Conservation (phyloP, 2,113 vertebrate species). For the Mirounga angustirostris region DNA sequence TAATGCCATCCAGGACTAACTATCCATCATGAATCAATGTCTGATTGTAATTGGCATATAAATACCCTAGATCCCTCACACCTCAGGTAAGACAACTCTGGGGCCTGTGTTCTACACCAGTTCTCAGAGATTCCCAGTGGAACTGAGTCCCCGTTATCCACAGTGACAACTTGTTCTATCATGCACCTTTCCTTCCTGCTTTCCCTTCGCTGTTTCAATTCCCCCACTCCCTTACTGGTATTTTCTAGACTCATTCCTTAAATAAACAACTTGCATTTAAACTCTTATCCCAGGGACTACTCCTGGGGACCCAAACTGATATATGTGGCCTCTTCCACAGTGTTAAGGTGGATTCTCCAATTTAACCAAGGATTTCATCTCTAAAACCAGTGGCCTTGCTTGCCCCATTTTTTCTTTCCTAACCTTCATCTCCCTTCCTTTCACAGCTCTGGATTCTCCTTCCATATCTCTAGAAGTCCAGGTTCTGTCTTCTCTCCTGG, state of each 20-base stretch:
- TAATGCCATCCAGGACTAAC: background rate
- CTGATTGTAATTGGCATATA: background rate
- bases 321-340: background rate
- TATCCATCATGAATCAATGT: background rate
- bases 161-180: background rate
- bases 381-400: background rate
- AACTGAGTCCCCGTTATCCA: background rate
- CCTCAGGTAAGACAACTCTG: background rate
- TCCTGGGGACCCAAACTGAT: background rate
- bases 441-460: background rate
- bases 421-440: background rate
- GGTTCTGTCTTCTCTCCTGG: background rate
- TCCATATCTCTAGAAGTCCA: background rate
- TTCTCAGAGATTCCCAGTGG: background rate
- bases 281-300: background rate
- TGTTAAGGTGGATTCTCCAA: background rate
- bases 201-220: background rate
- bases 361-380: background rate
- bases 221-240: background rate
- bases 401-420: background rate
- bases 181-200: background rate
- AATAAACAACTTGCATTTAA: constrained; percentile 32
- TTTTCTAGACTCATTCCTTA: background rate
- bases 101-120: background rate
- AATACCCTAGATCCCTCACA: background rate